Evolutionary conservation across 2,888 invertebrate genomes (phyloP), one percentile per base, ranked within the genome.

Genomic region (Drosophila siamana): DNA sequence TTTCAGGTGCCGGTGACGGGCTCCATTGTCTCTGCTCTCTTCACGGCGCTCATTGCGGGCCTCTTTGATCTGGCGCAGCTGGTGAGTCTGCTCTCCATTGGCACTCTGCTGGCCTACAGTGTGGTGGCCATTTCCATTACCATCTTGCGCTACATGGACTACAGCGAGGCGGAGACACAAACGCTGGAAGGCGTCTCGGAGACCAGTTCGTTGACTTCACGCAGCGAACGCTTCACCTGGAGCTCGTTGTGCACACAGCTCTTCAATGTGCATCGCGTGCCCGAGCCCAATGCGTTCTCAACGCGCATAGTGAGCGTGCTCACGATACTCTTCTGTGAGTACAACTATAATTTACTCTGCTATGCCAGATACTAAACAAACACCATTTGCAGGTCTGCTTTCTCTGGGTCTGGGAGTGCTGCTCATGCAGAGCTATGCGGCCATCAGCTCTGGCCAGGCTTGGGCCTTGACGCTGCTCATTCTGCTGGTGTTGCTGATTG

Each of bases 31-130:
- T 94, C 96, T 9, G 95, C 97, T 1, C 79, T 94, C 6, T 88
- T 96, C 38, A 95, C 97, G 95, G 97, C 96, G 22, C 92, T 96
- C 0, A 93, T 98, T 90, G 96, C 98, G 0, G 95, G 97, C 78
- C 92, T 97, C 54, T 96, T 98, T 89, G 95, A 98, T 89, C 92
- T 98, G 67, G 94, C 95, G 9, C 96, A 97, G 81, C 93, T 98
- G 52, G 96, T 98, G 19, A 96, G 96, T 88, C 96, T 98, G 94
- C 96, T 98, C 94, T 97, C 97, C 0, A 97, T 98, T 86, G 97
- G 97, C 5, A 97, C 97, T 0, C 92, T 97, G 16, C 92, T 97
- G 59, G 97, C 97, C 0, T 98, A 98, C 91, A 96, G 97, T 0
- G 96, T 98, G 91, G 98, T 98, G 2, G 97, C 97, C 0, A 95